A percentile compares a stretch with the other conserved stretches of the same genome.
Conservation (phyloP, 2,113 vertebrate species). For the Morone chrysops region DNA sequence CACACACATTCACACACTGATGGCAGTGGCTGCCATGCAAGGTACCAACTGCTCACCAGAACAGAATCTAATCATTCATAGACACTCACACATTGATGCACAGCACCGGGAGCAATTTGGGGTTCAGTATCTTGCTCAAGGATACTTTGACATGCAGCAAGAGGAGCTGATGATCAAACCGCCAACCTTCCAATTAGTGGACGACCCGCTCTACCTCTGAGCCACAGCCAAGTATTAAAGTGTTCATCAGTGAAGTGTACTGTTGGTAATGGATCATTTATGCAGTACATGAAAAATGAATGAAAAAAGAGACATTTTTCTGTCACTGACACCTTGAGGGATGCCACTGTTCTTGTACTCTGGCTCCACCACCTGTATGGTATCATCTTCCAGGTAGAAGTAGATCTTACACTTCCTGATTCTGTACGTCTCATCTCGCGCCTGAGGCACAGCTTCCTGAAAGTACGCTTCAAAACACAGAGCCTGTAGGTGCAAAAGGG, state of each 20-base stretch:
- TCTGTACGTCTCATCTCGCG: slow-evolving; percentile 85
- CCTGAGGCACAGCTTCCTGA: slow-evolving; percentile 86
- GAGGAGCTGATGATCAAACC: no score
- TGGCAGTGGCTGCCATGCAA: no score
- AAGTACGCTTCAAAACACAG: slow-evolving; percentile 92
- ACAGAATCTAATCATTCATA: no score
- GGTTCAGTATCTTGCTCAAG: no score
- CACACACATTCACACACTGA: no score
- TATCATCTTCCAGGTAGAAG: slow-evolving; percentile 94
- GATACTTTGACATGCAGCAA: no score
- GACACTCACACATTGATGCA: no score
- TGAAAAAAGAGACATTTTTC: neutral
- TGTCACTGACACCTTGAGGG: slow-evolving; percentile 86
- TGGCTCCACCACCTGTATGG: slow-evolving; percentile 93
- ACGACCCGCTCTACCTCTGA: no score
- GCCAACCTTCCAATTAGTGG: no score
- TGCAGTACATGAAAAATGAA: neutral
- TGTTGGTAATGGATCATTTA: neutral
- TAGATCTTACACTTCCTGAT: slow-evolving; percentile 92
- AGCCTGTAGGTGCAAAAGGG: slow-evolving; percentile 76
- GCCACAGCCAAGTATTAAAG: neutral
- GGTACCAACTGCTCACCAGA: no score
- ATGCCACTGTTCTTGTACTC: slow-evolving; percentile 89
- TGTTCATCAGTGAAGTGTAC: neutral
- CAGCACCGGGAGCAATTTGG: no score